Evolutionary conservation across 2,797 vertebrate genomes (phyloP).

Genomic region (Falco biarmicus): DNA sequence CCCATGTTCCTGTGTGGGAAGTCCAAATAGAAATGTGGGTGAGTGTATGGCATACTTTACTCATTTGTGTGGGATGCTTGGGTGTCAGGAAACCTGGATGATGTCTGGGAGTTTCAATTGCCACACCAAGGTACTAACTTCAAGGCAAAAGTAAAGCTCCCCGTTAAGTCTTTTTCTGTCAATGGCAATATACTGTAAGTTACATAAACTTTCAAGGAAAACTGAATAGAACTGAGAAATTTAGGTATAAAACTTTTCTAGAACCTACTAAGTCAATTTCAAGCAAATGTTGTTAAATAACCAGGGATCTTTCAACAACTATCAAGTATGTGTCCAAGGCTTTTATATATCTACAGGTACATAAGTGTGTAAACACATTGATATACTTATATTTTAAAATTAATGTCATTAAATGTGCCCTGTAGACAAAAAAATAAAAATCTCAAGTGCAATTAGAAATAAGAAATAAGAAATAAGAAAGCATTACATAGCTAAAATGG

Average conservation of each 20-base stretch:
- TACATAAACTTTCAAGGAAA: neutral
- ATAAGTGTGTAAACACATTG: neutral
- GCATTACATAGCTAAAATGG: neutral
- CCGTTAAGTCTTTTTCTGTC: neutral
- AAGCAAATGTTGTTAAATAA: neutral
- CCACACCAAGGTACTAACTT: neutral
- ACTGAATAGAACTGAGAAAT: neutral
- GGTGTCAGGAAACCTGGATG: neutral
- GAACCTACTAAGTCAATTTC: neutral
- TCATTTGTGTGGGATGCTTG: neutral
- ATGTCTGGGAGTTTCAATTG: neutral
- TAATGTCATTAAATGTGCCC: neutral
- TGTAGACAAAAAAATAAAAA: neutral
- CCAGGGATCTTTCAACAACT: neutral
- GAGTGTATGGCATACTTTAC: neutral
- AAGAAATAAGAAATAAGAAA: neutral
- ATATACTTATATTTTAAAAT: neutral
- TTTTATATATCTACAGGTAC: neutral
- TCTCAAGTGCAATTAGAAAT: neutral
- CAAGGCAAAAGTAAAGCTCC: neutral
- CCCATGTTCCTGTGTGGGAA: neutral
- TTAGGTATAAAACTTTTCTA: neutral
- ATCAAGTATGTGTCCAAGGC: neutral
- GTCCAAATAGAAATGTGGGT: neutral
- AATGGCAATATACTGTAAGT: neutral